These are phyloP conservation scores for Andrena hattorfiana DNA, from an alignment of 2,888 invertebrate genomes.

Conservation along the genomic window DNA sequence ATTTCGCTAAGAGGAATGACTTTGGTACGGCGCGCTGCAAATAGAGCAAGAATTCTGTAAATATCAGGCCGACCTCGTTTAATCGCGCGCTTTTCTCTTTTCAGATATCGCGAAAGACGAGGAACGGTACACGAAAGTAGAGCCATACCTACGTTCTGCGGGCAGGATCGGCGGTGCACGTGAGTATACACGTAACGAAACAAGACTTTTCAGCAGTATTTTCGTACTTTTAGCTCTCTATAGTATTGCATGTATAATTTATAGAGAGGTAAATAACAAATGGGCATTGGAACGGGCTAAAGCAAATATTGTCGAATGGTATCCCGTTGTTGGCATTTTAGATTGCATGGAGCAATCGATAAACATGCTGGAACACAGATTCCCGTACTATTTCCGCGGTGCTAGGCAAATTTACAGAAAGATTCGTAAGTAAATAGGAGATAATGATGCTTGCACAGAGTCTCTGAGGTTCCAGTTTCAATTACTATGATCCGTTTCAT, in stretches of 20 bases:
- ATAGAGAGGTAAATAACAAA: constrained; percentile 86
- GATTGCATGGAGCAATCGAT: constrained; percentile 87
- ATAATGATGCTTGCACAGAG: not conserved
- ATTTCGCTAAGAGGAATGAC: not conserved
- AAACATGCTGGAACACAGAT: constrained; percentile 85
- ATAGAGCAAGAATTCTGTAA: not conserved
- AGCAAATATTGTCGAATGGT: constrained; percentile 87
- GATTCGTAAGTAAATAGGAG: constrained; percentile 85
- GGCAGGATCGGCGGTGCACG: constrained; percentile 87
- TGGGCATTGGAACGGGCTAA: constrained; percentile 87
- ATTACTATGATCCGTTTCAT: not conserved
- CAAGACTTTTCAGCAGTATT: not conserved
- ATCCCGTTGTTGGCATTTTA: constrained; percentile 87
- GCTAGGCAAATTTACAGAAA: constrained; percentile 85
- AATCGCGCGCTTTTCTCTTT: not conserved
- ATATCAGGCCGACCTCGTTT: not conserved
- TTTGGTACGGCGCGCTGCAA: not conserved
- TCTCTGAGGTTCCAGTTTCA: not conserved
- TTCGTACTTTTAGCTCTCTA: not conserved
- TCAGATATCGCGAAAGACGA: constrained; percentile 79
- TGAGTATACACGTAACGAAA: constrained; percentile 82
- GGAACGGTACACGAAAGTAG: constrained; percentile 83
- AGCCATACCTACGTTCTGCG: constrained; percentile 88
- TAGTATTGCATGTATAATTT: constrained; percentile 25
- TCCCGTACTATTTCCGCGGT: constrained; percentile 88